A percentile compares a stretch with the other conserved stretches of the same genome.
phyloP scores from a whole-genome alignment of 64 coral and sea anemone genomes.

The Pachyseris speciosa region DNA sequence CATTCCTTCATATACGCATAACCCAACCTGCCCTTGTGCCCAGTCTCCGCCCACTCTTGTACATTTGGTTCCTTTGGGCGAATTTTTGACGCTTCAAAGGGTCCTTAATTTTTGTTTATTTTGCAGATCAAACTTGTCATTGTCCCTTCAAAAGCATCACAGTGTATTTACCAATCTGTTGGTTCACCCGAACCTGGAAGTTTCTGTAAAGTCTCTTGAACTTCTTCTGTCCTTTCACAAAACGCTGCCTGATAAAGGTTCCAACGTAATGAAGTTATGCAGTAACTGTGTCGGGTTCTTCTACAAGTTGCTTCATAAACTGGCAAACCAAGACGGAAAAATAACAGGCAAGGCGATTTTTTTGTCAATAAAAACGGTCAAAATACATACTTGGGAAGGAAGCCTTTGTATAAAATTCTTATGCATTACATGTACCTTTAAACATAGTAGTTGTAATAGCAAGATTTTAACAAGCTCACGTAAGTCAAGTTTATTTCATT shows the following conservation, averaged over 20 bases:
- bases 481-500: no score
- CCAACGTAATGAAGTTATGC: conserved; percentile 25
- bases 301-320: conserved; percentile 28
- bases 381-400: no score
- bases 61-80: no score
- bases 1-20: no score
- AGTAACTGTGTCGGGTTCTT: conserved; percentile 29
- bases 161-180: background rate
- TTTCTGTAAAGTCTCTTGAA: conserved; percentile 3
- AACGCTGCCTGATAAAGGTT: conserved; percentile 29
- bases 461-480: no score
- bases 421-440: no score
- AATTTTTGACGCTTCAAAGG: background rate
- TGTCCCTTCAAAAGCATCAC: conserved; percentile 30
- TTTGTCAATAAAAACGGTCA: no score
- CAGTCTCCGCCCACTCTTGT: no score
- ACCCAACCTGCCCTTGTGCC: no score
- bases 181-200: background rate
- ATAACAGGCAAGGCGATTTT: background rate
- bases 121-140: conserved; percentile 13
- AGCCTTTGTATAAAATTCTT: no score
- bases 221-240: conserved; percentile 3
- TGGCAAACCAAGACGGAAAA: conserved; percentile 2
- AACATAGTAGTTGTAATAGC: no score
- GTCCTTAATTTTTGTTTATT: background rate